Conservation (phyloP, 2,113 vertebrate species). For the Pimephales promelas region DNA sequence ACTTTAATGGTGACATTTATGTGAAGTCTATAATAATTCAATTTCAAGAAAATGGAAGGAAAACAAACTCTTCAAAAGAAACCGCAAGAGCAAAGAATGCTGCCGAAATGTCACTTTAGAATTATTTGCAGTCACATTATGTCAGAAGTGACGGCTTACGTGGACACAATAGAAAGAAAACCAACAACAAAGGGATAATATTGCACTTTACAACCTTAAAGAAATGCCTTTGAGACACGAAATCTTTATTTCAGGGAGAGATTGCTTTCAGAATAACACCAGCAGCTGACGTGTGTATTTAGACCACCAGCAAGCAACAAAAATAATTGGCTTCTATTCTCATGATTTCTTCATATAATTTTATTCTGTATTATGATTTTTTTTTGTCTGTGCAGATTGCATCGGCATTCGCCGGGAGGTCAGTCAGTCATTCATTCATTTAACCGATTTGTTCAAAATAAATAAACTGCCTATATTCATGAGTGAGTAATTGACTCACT, state of each 20-base stretch:
- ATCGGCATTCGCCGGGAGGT: background rate
- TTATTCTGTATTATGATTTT: background rate
- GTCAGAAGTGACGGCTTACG: slow-evolving; percentile 48
- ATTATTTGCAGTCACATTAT: slow-evolving; percentile 65
- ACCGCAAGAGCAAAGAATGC: slow-evolving; percentile 65
- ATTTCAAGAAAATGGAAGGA: slow-evolving; percentile 56
- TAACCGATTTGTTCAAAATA: too few relatives aligned
- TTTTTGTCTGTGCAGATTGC: background rate
- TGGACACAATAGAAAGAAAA: slow-evolving; percentile 23
- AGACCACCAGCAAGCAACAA: background rate
- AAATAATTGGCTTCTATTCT: background rate
- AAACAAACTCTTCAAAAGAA: slow-evolving; percentile 64
- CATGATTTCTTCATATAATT: background rate
- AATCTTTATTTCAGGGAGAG: background rate
- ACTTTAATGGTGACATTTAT: slow-evolving; percentile 60
- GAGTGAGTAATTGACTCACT: background rate
- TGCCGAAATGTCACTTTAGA: slow-evolving; percentile 51
- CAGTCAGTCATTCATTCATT: too few relatives aligned
- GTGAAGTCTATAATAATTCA: slow-evolving; percentile 60
- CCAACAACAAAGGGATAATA: slow-evolving; percentile 24
- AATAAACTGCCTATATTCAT: too few relatives aligned
- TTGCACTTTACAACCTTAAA: background rate
- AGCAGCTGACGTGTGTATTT: background rate
- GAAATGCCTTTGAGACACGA: background rate
- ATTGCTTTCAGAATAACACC: background rate